Evolutionary conservation across 2,797 vertebrate species (phyloP), one percentile per base, ranked within the genome.

Genomic region (Discoglossus pictus): DNA sequence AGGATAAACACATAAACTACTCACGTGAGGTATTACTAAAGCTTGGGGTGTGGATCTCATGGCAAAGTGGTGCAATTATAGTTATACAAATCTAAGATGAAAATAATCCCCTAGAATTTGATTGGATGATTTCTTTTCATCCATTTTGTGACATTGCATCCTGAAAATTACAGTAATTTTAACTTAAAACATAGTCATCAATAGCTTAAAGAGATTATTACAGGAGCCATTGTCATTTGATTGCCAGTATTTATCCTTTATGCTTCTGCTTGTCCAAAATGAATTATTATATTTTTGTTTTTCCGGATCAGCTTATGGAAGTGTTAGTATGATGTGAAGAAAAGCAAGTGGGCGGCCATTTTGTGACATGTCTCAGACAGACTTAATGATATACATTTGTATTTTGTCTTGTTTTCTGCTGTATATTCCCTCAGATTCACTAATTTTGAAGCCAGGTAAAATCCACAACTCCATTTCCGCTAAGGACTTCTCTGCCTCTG

Each of bases 61-160:
- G 38, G 23, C 23, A 46, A 60, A 47, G 58, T 27, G 58, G 12
- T 11, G 7, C 43, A 23, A 61, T 61, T 61, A 61, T 10, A 7
- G 58, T 12, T 18, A 35, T 12, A 20, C 42, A 16, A 47, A 13
- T 18, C 12, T 31, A 53, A 4, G 42, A 47, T n/a, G 40, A 36
- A 35, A 6, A 4, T 61, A 61, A 61, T 61, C 58, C 58, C 9
- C 58, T 8, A 12, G 21, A 25, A 44, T 25, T 12, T 9, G 27
- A 21, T 8, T 27, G 58, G 58, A 46, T 35, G 31, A 24, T 13
- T 18, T 47, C 15, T 7, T 46, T 23, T 44, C 24, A 47, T 16
- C 1, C 11, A n/a, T 12, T 35, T 38, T n/a, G n/a, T n/a, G n/a
- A n/a, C n/a, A n/a, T n/a, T 17, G 27, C 50, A 35, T 16, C 11